Evolutionary conservation across 1,140 invertebrate genomes (phyloP).

Genomic region (Lordiphosa mommai): DNA sequence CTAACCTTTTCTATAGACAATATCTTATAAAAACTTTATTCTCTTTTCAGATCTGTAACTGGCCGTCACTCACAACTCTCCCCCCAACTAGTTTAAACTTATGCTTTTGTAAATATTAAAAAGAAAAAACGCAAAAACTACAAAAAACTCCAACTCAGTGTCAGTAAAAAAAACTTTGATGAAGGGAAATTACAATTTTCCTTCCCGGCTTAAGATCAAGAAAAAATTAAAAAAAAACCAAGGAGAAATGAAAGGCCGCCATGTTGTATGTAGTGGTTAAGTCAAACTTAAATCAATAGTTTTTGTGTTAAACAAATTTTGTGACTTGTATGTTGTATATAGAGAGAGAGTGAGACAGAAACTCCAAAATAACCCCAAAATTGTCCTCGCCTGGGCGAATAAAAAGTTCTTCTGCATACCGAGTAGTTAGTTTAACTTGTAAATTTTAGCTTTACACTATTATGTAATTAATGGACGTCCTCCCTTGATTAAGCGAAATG

Average conservation of each 20-base stretch:
- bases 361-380: slow-evolving; percentile 31
- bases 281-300: slow-evolving; percentile 35
- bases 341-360: slow-evolving; percentile 52
- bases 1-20: background rate
- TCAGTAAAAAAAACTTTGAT: slow-evolving; percentile 42
- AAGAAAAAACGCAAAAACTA: slow-evolving; percentile 10
- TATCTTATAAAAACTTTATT: background rate
- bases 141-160: slow-evolving; percentile 60
- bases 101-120: slow-evolving; percentile 68
- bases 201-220: slow-evolving; percentile 41
- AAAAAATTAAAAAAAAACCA: slow-evolving; percentile 16
- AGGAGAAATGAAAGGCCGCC: slow-evolving; percentile 34
- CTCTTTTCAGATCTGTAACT: slow-evolving; percentile 71
- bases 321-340: slow-evolving; percentile 62
- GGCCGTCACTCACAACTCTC: slow-evolving; percentile 31
- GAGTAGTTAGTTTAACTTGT: slow-evolving; percentile 75
- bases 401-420: slow-evolving; percentile 61
- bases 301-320: slow-evolving; percentile 61
- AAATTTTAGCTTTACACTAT: slow-evolving; percentile 74
- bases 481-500: background rate
- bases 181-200: slow-evolving; percentile 19
- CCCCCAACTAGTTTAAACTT: slow-evolving; percentile 55
- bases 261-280: slow-evolving; percentile 72
- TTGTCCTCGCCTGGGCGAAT: slow-evolving; percentile 38
- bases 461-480: slow-evolving; percentile 57